A percentile compares a stretch with the other conserved stretches of the same genome.
Evolutionary conservation across 2,113 vertebrate species (phyloP).

Genomic region (Leptosomus discolor): DNA sequence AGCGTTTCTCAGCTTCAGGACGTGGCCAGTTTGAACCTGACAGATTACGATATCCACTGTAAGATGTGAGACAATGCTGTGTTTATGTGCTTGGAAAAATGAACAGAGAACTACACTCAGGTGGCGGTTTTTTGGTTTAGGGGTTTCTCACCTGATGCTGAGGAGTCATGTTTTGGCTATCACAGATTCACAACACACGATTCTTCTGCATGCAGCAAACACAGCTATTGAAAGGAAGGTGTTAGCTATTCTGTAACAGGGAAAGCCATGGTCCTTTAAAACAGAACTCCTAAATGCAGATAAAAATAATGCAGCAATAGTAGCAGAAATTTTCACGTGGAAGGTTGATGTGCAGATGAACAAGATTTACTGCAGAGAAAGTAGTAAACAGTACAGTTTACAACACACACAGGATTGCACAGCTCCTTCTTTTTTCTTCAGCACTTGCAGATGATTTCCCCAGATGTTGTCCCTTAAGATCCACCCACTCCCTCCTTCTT

Average conservation of each 20-base stretch:
- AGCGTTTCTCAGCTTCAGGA: neutral
- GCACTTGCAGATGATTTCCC: neutral
- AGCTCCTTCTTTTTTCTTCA: neutral
- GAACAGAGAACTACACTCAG: neutral
- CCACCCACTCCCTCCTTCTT: neutral
- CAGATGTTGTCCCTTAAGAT: neutral
- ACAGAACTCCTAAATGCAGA: neutral
- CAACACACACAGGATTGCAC: neutral
- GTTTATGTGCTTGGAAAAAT: neutral
- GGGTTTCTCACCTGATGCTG: neutral
- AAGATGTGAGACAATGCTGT: neutral
- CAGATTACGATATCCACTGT: neutral
- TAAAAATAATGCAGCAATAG: neutral
- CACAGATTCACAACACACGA: neutral
- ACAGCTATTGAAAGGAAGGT: neutral
- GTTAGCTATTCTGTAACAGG: neutral
- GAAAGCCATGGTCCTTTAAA: neutral
- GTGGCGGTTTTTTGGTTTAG: neutral
- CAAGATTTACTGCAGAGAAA: neutral
- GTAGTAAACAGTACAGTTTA: neutral
- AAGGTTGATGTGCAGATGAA: neutral
- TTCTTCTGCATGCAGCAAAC: neutral
- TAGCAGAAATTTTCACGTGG: neutral
- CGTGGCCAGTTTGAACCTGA: too few species aligned
- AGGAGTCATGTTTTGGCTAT: neutral